Conservation (phyloP, 2,113 vertebrate species). For the Bambusicola thoracicus region DNA sequence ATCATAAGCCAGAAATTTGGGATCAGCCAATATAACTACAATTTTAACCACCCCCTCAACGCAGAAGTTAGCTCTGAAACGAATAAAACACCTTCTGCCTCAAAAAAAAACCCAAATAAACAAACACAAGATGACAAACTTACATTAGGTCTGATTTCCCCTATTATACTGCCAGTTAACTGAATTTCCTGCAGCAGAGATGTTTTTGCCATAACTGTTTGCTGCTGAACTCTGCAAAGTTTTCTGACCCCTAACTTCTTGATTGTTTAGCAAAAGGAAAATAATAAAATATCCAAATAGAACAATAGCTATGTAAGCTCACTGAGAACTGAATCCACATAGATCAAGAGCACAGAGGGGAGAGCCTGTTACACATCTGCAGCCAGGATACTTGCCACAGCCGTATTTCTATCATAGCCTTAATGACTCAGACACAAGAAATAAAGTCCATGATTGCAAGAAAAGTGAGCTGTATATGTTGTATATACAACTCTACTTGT, state of each 20-base stretch:
- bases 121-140: neutral
- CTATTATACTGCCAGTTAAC: neutral
- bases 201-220: neutral
- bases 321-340: neutral
- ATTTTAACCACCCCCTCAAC: neutral
- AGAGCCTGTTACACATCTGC: neutral
- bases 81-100: neutral
- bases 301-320: neutral
- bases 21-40: no score
- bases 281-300: neutral
- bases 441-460: neutral
- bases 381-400: neutral
- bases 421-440: neutral
- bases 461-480: neutral
- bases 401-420: neutral
- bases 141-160: neutral
- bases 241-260: neutral
- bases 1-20: neutral
- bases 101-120: neutral
- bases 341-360: neutral
- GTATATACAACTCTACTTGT: neutral
- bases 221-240: neutral
- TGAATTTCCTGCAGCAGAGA: neutral
- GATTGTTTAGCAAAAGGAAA: neutral
- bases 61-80: neutral